Evolutionary conservation across 2,888 invertebrate species (phyloP).

Genomic region (Venusia cambrica): DNA sequence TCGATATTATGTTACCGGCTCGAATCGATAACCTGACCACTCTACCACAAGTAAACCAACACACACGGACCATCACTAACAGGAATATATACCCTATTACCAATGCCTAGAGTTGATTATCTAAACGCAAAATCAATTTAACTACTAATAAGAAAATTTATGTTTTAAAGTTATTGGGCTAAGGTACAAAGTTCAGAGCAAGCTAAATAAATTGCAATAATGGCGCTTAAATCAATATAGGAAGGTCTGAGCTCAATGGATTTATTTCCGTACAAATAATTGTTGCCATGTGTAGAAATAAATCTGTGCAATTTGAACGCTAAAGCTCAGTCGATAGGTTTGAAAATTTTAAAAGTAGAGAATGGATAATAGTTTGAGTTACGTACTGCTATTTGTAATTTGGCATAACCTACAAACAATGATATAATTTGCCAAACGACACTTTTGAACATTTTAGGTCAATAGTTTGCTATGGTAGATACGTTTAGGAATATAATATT

Average conservation of each 20-base stretch:
- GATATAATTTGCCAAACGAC: too few species aligned
- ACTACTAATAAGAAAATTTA: slow-evolving; percentile 7
- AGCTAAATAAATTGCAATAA: slow-evolving; percentile 17
- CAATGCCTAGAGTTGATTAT: slow-evolving; percentile 2
- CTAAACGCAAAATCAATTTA: slow-evolving; percentile 13
- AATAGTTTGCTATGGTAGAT: too few species aligned
- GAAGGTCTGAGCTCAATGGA: slow-evolving; percentile 9
- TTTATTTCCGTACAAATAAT: slow-evolving; percentile 12
- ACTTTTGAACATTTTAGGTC: too few species aligned
- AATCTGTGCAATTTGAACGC: slow-evolving; percentile 1
- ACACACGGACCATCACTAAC: slow-evolving; percentile 2
- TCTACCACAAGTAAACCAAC: slow-evolving; percentile 23
- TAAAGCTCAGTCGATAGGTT: neutral
- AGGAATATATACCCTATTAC: slow-evolving; percentile 6
- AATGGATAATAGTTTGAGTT: neutral
- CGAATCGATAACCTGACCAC: slow-evolving; percentile 40
- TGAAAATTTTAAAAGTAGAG: neutral
- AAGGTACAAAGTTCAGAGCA: slow-evolving; percentile 21
- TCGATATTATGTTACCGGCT: slow-evolving; percentile 49
- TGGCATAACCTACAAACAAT: too few species aligned
- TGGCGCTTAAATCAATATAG: slow-evolving; percentile 4
- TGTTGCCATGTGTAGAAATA: slow-evolving; percentile 8
- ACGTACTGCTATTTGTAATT: too few species aligned
- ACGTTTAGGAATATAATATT: too few species aligned
- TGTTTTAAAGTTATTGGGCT: slow-evolving; percentile 9